Evolutionary conservation across 1,140 invertebrate species (phyloP).

Genomic region (Coptotermes formosanus): DNA sequence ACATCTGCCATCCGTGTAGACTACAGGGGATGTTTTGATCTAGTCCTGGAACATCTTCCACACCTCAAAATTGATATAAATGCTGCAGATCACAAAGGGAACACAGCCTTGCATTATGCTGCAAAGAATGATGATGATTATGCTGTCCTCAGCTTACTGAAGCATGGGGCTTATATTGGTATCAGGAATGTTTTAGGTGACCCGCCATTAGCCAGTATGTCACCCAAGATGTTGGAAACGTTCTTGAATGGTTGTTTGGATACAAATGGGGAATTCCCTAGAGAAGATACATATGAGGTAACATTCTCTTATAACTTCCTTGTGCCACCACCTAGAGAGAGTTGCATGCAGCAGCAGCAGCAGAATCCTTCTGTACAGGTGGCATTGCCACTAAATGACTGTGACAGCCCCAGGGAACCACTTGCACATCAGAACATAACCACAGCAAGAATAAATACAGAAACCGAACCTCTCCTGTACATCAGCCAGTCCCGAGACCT

Average conservation of each 20-base stretch:
- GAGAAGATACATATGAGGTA: conserved; percentile 63
- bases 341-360: too few species aligned
- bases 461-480: conserved; percentile 62
- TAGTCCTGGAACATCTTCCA: neutral
- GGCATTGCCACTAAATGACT: neutral
- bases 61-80: conserved; percentile 57
- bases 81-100: conserved; percentile 64
- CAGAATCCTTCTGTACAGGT: too few species aligned
- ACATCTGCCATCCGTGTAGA: neutral
- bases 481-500: conserved; percentile 64
- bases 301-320: conserved; percentile 70
- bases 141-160: conserved; percentile 59
- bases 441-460: conserved; percentile 39
- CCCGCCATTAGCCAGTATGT: conserved; percentile 67
- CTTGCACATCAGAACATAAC: neutral
- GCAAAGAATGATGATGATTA: conserved; percentile 62
- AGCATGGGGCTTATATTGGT: conserved; percentile 69
- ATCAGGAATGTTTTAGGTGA: conserved; percentile 62
- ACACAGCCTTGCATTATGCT: conserved; percentile 80
- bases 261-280: conserved; percentile 56
- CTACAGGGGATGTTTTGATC: conserved; percentile 21
- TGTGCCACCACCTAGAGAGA: conserved; percentile 49
- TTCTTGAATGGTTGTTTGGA: conserved; percentile 69
- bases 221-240: conserved; percentile 60
- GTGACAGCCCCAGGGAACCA: neutral